Percentiles rank a stretch among this genome's conserved stretches.
phyloP scores from a whole-genome alignment of 2,888 invertebrate genomes.

The Agonopterix alstromeriana region DNA sequence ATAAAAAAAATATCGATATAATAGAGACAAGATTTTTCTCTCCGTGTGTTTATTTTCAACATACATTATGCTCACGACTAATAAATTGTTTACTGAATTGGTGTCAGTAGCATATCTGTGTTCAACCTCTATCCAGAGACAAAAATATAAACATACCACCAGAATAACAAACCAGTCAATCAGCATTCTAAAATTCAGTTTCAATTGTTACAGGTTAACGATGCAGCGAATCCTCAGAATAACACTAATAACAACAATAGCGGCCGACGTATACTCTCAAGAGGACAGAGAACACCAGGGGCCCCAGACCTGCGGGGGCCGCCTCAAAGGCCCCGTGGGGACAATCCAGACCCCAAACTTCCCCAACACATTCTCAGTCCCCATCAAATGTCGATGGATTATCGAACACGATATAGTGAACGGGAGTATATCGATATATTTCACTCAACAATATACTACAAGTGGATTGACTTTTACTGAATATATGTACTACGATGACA shows the following conservation, averaged over 20 bases:
- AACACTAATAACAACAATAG: slow-evolving; percentile 45
- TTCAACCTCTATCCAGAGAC: no score
- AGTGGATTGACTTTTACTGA: slow-evolving; percentile 86
- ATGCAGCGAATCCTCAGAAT: slow-evolving; percentile 48
- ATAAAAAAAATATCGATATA: no score
- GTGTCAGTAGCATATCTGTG: no score
- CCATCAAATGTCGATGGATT: slow-evolving; percentile 91
- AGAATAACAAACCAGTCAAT: no score
- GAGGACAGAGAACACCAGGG: slow-evolving; percentile 52
- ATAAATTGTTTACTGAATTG: no score
- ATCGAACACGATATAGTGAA: slow-evolving; percentile 86
- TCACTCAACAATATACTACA: slow-evolving; percentile 91
- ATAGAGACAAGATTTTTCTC: no score
- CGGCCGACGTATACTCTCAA: slow-evolving; percentile 39
- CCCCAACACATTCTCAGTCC: slow-evolving; percentile 87
- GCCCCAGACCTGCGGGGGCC: slow-evolving; percentile 79
- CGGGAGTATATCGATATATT: slow-evolving; percentile 88
- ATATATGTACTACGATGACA: slow-evolving; percentile 84
- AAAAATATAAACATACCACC: no score
- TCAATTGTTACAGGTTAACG: slow-evolving; percentile 46
- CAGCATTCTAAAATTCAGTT: neutral
- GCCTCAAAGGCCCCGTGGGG: slow-evolving; percentile 80
- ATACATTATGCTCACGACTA: no score
- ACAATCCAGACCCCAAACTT: slow-evolving; percentile 90
- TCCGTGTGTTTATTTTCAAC: no score